Conservation (phyloP, 2,888 invertebrate species). For the Dicroscelio sp. region DNA sequence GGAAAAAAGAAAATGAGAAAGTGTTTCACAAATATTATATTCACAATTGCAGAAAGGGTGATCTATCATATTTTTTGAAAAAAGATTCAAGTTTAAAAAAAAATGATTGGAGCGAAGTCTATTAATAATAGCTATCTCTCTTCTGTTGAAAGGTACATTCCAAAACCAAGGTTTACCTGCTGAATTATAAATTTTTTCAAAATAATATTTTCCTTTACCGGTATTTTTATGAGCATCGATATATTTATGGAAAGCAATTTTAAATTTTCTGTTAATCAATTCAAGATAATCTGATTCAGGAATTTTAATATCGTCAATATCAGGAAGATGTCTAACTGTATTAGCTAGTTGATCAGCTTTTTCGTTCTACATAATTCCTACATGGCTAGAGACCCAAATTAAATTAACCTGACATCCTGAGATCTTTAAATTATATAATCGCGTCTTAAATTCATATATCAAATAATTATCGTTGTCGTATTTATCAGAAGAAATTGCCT, state of each 20-base stretch:
- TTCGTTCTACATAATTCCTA: conserved; percentile 27
- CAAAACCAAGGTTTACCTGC: conserved; percentile 47
- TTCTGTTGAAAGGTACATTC: background rate
- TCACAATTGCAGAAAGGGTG: background rate
- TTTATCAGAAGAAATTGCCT: background rate
- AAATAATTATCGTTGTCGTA: conserved; percentile 6
- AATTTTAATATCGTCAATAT: background rate
- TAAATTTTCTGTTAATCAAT: conserved; percentile 2
- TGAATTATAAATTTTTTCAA: background rate
- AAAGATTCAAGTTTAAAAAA: background rate
- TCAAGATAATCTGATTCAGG: conserved; percentile 5
- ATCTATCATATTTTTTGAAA: conserved; percentile 7
- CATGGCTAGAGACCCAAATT: conserved; percentile 55
- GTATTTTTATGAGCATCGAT: background rate
- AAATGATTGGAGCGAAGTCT: conserved; percentile 26
- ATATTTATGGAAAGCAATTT: background rate
- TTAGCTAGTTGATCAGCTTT: conserved; percentile 27
- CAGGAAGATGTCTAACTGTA: background rate
- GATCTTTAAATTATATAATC: background rate
- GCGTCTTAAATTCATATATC: conserved; percentile 7
- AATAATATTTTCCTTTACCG: conserved; percentile 21
- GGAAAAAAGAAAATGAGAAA: background rate
- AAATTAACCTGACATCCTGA: background rate
- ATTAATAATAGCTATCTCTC: conserved; percentile 1
- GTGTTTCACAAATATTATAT: background rate